Base-by-base conservation (phyloP, 2,888 invertebrate genomes). In the Alitta virens region DNA sequence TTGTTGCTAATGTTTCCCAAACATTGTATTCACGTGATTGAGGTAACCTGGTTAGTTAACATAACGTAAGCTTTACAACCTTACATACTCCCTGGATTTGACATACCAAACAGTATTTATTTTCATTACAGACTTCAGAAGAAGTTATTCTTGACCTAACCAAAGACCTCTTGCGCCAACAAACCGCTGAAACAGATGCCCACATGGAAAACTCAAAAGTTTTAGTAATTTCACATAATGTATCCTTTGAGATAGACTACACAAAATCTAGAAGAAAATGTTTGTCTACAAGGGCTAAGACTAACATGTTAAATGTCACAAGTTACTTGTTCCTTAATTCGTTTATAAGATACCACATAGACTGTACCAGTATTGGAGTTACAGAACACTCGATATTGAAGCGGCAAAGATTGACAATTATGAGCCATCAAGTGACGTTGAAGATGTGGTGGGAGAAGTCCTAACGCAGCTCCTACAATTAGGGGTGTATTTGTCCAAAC, bases 1-100 rank as follows among this genome's bases (percentile, higher is more conserved):
- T 69, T 80, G 9, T 70, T 80, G 62, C 73, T 80, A 24, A 75
- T 79, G 26, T 80, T 78, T 65, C 71, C 75, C 40, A 76, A 75
- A 63, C 75, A 78, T 60, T 70, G 77, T 62, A 75, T 78, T 5
- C 78, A 78, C 69, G 74, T 79, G 12, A 57, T 80, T 12, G 80
- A 80, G 76, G 80, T 80, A 43, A 27, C 23, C 40, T 12, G 16
- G 9, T 40, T 9, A n/a, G n/a, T n/a, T n/a, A n/a, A n/a, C n/a
- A n/a, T n/a, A n/a, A n/a, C n/a, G n/a, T n/a, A n/a, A n/a, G n/a
- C n/a, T n/a, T n/a, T n/a, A n/a, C n/a, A n/a, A n/a, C n/a, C n/a
- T n/a, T n/a, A n/a, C n/a, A n/a, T n/a, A n/a, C n/a, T n/a, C n/a
- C n/a, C n/a, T n/a, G n/a, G n/a, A n/a, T n/a, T n/a, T n/a, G n/a